Evolutionary conservation across 2,888 invertebrate species (phyloP).

Genomic region (Tryphoninae sp.): DNA sequence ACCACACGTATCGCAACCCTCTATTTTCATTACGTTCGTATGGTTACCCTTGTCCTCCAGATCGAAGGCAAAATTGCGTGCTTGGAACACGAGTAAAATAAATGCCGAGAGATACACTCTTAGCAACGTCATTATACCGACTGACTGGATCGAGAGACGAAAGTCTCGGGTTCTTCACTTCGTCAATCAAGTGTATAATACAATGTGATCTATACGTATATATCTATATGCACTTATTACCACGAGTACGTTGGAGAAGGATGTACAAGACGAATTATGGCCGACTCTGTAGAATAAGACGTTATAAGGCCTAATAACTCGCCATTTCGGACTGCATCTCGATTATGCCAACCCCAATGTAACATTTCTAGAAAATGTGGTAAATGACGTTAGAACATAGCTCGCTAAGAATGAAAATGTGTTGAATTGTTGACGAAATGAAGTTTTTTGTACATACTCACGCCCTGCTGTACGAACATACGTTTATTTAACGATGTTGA

Average conservation of each 20-base stretch:
- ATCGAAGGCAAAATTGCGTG: conserved; percentile 16
- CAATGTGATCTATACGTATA: not conserved
- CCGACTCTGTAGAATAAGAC: no score
- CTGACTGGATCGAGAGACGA: conserved; percentile 65
- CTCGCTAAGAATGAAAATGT: no score
- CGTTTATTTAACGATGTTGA: no score
- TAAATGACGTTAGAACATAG: no score
- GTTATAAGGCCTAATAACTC: no score
- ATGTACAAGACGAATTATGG: conserved; percentile 4
- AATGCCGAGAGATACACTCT: conserved; percentile 68
- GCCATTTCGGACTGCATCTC: no score
- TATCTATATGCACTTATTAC: conserved; percentile 19
- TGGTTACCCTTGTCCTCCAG: conserved; percentile 46
- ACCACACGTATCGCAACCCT: conserved; percentile 74
- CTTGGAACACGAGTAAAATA: conserved; percentile 53
- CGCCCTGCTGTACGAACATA: no score
- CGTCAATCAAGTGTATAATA: conserved; percentile 47
- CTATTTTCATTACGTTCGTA: conserved; percentile 58
- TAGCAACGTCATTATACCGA: conserved; percentile 73
- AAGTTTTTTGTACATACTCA: no score
- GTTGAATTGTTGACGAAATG: no score
- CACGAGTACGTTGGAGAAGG: conserved; percentile 12
- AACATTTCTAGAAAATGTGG: no score
- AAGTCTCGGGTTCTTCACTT: conserved; percentile 46
- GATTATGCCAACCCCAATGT: no score